Evolutionary conservation across 2,888 invertebrate species (phyloP).

Genomic region (Opisthograptis luteolata): DNA sequence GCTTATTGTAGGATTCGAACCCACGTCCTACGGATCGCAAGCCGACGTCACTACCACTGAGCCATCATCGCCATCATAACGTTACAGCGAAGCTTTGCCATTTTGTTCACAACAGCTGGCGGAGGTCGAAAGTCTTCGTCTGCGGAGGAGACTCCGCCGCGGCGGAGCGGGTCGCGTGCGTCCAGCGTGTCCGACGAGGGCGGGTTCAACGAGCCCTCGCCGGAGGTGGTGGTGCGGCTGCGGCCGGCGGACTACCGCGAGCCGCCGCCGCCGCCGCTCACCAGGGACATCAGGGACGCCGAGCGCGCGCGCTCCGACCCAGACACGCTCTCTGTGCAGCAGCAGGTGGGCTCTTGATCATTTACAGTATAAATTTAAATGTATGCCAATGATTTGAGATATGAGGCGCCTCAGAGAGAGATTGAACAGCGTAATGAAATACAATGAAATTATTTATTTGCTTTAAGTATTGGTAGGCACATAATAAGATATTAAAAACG

Average conservation of each 20-base stretch:
- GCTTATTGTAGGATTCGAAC: no score
- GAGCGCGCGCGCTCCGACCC: slow-evolving; percentile 75
- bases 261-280: slow-evolving; percentile 61
- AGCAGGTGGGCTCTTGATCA: slow-evolving; percentile 74
- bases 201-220: slow-evolving; percentile 89
- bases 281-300: slow-evolving; percentile 64
- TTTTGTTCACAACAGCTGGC: slow-evolving; percentile 60
- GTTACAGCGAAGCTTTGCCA: no score
- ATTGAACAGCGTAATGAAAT: no score
- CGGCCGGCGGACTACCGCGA: slow-evolving; percentile 76
- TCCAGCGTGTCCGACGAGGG: slow-evolving; percentile 88
- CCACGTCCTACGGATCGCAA: no score
- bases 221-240: slow-evolving; percentile 87
- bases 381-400: no score
- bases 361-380: no score
- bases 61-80: no score
- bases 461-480: no score
- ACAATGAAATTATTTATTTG: no score
- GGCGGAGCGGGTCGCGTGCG: slow-evolving; percentile 87
- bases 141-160: slow-evolving; percentile 83
- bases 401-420: no score
- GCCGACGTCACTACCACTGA: background rate
- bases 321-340: slow-evolving; percentile 76
- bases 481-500: no score
- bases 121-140: slow-evolving; percentile 78